Evolutionary conservation across 2,797 vertebrate species (phyloP).

Genomic region (Acanthiza pusilla): DNA sequence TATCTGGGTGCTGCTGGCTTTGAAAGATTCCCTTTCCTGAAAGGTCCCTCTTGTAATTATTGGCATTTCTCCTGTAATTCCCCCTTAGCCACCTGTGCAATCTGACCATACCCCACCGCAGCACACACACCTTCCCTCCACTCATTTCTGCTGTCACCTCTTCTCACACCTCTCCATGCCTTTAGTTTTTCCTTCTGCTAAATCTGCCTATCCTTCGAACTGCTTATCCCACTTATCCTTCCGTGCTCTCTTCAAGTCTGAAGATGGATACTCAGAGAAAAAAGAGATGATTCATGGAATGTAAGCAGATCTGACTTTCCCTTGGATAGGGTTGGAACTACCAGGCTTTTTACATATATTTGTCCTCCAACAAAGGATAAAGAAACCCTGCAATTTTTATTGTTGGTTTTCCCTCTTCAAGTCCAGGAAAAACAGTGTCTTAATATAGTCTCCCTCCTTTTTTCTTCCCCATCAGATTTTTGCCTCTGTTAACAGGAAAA

Average conservation of each 20-base stretch:
- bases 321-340: not conserved
- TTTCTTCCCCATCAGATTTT: not conserved
- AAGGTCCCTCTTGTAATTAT: not conserved
- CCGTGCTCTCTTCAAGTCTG: not conserved
- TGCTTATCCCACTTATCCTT: not conserved
- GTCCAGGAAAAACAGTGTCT: not conserved
- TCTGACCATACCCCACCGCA: not conserved
- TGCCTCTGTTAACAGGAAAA: not conserved
- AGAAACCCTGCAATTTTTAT: not conserved
- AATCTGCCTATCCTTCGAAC: not conserved
- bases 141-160: not conserved
- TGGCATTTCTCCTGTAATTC: not conserved
- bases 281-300: not conserved
- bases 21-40: not conserved
- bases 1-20: not conserved
- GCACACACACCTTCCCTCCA: not conserved
- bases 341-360: not conserved
- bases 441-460: not conserved
- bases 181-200: not conserved
- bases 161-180: not conserved
- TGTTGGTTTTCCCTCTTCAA: not conserved
- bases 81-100: not conserved
- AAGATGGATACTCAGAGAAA: not conserved
- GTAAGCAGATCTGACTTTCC: not conserved
- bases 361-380: not conserved